Base-by-base conservation (phyloP, 2,113 vertebrate genomes). In the Tamias sibiricus region DNA sequence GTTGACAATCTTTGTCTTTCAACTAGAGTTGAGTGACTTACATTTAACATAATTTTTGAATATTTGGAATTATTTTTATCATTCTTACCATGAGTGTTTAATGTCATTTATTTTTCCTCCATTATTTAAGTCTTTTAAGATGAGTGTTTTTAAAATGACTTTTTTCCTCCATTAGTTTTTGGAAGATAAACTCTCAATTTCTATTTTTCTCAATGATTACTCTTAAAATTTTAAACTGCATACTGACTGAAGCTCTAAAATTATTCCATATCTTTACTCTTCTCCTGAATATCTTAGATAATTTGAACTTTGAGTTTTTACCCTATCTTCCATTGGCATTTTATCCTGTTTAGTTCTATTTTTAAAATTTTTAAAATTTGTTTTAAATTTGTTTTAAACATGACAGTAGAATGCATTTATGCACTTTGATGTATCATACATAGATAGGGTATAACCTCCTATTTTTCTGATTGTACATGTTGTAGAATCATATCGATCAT, bases 161-260 rank as follows among this genome's bases (percentile, higher is more conserved):
- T 8, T 11, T 72, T 71, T 49, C 30, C 52, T 57, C 20, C 6
- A 44, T 24, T 49, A 54, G 35, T 72, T 35, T 86, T 57, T 86
- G 13, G 77, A 72, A 52, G 9, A 26, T 40, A 74, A 26, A 52
- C 66, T 69, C 22, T 83, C 68, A 88, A 66, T 42, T 88, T 64
- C 19, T 88, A 30, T 74, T 87, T 57, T 82, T 5, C 80, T 19
- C 54, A 42, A 37, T 62, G 9, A 17, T 88, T 82, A n/a, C 40
- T 87, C 44, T 54, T 89, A 89, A 89, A 54, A 57, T 22, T 82
- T 89, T 90, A 37, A 94, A 83, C 30, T 90, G 8, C 5, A 47
- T 42, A 47, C 54, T 83, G 59, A 57, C 17, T 68, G 37, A 83
- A 94, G 20, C 32, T 69, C 59, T 90, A 84, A 94, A 90, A 84